Conservation (phyloP, 92 coral and sea anemone genomes). For the Zoanthus sansibaricus region DNA sequence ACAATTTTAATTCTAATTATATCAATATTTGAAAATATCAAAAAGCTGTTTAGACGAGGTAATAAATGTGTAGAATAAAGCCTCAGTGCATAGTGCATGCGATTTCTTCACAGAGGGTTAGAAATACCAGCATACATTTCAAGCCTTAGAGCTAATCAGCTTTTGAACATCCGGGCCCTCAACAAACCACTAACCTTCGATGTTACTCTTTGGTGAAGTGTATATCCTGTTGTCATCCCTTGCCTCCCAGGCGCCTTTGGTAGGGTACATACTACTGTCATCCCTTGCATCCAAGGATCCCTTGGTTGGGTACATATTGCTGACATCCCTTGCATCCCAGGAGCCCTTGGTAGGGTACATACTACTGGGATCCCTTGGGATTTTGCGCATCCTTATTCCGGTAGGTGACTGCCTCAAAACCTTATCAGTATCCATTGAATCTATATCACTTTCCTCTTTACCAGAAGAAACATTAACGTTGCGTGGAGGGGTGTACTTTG, state of each 20-base stretch:
- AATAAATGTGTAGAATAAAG: too few species aligned
- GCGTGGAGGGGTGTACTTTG: slow-evolving; percentile 23
- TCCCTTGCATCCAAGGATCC: background rate
- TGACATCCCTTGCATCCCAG: background rate
- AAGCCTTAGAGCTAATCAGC: too few species aligned
- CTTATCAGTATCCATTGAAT: slow-evolving; percentile 90
- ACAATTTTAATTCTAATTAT: too few species aligned
- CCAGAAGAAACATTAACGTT: slow-evolving; percentile 42
- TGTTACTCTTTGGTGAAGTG: background rate
- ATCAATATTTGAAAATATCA: too few species aligned
- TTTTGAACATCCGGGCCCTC: too few species aligned
- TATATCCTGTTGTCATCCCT: background rate
- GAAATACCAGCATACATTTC: too few species aligned
- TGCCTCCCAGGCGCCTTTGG: too few species aligned
- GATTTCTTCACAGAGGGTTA: too few species aligned
- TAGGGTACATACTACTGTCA: slow-evolving; percentile 45
- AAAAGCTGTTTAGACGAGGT: too few species aligned
- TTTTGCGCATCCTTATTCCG: slow-evolving; percentile 91
- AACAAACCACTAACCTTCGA: slow-evolving; percentile 30
- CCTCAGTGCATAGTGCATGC: too few species aligned
- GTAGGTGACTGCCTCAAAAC: slow-evolving; percentile 95
- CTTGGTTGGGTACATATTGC: slow-evolving; percentile 64
- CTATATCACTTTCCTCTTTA: slow-evolving; percentile 73
- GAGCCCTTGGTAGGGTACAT: slow-evolving; percentile 72
- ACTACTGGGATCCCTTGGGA: slow-evolving; percentile 80